Evolutionary conservation across 2,113 vertebrate genomes (phyloP).

Genomic region (Bos javanicus): DNA sequence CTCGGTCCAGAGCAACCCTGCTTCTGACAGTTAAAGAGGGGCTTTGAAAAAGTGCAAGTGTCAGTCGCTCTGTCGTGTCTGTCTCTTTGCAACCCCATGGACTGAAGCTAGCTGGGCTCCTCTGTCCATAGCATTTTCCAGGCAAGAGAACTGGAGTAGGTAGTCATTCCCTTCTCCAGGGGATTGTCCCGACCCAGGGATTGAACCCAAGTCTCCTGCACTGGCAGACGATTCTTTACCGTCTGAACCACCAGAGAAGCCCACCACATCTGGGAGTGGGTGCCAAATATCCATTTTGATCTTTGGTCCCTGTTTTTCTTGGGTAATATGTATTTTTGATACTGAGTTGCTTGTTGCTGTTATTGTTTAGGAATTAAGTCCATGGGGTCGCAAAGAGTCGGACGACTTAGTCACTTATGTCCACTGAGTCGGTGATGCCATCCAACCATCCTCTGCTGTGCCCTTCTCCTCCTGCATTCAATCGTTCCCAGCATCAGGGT

Average conservation of each 20-base stretch:
- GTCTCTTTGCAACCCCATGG: background rate
- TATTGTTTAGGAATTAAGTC: background rate
- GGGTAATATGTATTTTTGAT: background rate
- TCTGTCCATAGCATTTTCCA: background rate
- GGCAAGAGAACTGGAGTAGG: background rate
- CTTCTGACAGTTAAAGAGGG: background rate
- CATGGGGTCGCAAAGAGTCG: background rate
- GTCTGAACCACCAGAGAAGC: background rate
- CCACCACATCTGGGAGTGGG: background rate
- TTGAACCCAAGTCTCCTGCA: background rate
- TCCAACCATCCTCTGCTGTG: background rate
- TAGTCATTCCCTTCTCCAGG: background rate
- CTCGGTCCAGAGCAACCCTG: fast-evolving
- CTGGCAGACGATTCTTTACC: background rate
- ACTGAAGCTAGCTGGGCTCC: background rate
- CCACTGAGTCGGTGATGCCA: background rate
- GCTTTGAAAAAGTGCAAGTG: background rate
- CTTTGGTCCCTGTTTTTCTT: background rate
- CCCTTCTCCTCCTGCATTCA: background rate
- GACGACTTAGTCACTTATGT: background rate
- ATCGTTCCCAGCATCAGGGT: background rate
- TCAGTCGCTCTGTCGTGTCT: background rate
- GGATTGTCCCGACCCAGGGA: background rate
- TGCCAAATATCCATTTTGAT: background rate
- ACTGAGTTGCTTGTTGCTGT: background rate